Base-by-base conservation (phyloP, 2,113 vertebrate species). In the Indicator maculatus region DNA sequence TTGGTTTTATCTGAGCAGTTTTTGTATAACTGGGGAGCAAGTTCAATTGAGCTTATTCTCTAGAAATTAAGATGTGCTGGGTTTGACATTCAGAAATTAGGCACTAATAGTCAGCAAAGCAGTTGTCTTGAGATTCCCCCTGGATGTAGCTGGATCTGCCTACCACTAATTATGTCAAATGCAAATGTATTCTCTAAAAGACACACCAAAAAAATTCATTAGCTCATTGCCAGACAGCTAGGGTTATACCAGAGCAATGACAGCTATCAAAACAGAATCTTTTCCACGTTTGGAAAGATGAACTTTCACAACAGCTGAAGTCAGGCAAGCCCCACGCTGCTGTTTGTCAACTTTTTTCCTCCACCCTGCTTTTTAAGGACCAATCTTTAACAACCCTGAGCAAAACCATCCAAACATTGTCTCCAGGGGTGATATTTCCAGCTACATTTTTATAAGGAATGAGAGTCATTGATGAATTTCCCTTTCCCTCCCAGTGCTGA, bases 31-130 rank as follows among this genome's bases (percentile, higher is more conserved):
- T 97, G 97, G 97, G 94, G 96, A 98, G 95, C 97, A 98, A 98
- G 98, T 98, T 99, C 98, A 98, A 98, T 98, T 98, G 98, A 98
- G 98, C 98, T 98, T 95, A 97, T 98, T 98, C 98, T 98, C 98
- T 97, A 98, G 98, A 98, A 98, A 99, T 99, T 98, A 99, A 99
- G 99, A 99, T 98, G 98, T 99, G 98, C 98, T 89, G 97, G 93
- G 94, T 98, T 98, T 99, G 98, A 99, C 98, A 98, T 98, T 99
- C 98, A 98, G 98, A 98, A 99, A 99, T 99, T 98, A 99, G 98
- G 98, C 98, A 97, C 97, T 99, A 98, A 98, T 98, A 99, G 98
- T 98, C 97, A 78, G 97, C 98, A 98, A 98, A 98, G 98, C 98
- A 98, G 98, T 99, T 99, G 98, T 99, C 98, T 98, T 90, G 97